Percentiles rank a stretch among this genome's conserved stretches.
These are phyloP conservation scores for Pangasius sanitwongsei DNA, from an alignment of 2,797 vertebrate species.

Conservation along the genomic window DNA sequence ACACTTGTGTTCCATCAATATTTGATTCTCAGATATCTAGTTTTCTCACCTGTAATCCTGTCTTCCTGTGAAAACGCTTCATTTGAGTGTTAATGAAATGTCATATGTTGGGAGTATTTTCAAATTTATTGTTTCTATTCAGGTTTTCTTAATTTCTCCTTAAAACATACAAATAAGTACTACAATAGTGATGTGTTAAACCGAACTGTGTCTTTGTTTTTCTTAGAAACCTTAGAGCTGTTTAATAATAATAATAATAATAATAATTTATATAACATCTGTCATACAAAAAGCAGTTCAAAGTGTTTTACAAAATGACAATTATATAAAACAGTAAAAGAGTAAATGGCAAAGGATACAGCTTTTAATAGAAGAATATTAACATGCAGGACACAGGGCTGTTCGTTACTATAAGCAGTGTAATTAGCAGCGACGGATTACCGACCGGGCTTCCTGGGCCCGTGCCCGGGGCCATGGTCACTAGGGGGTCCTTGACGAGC, in stretches of 20 bases:
- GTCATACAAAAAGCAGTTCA: too few species aligned
- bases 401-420: background rate
- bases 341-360: too few species aligned
- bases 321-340: background rate
- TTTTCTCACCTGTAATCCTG: constrained; percentile 1
- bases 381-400: background rate
- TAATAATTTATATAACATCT: background rate
- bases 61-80: background rate
- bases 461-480: background rate
- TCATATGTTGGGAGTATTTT: background rate
- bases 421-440: background rate
- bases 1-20: background rate
- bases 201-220: background rate
- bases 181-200: background rate
- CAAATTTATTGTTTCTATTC: background rate
- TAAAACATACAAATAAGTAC: background rate
- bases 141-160: background rate
- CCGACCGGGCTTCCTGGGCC: background rate
- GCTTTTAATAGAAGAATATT: background rate
- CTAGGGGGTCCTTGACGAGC: background rate
- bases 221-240: background rate
- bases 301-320: too few species aligned
- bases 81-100: background rate
- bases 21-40: background rate
- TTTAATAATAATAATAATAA: background rate